Percentiles rank a stretch among this genome's conserved stretches.
These are phyloP conservation scores for Pontoporia blainvillei DNA, from an alignment of 2,113 vertebrate species.

Conservation along the genomic window DNA sequence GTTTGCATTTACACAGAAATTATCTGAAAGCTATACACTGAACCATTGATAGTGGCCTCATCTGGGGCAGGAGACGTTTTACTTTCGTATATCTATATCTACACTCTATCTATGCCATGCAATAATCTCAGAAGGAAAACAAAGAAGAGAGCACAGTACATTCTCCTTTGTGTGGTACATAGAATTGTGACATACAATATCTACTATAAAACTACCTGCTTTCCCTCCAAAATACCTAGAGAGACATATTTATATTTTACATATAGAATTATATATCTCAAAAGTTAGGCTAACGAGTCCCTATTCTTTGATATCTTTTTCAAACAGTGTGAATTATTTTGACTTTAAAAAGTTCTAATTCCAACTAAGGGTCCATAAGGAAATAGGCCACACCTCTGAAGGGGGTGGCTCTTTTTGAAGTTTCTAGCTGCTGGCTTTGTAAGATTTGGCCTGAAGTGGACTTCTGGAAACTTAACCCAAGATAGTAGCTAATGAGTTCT, in stretches of 20 bases:
- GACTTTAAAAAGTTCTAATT: neutral
- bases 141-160: neutral
- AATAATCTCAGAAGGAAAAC: neutral
- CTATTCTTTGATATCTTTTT: neutral
- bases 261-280: neutral
- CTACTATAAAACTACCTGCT: neutral
- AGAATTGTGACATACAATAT: neutral
- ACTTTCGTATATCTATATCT: neutral
- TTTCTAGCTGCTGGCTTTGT: slow-evolving; percentile 28
- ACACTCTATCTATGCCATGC: neutral
- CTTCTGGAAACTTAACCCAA: slow-evolving; percentile 32
- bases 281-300: neutral
- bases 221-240: neutral
- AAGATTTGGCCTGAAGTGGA: slow-evolving; percentile 25
- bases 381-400: neutral
- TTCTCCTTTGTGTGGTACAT: neutral
- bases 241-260: neutral
- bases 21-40: neutral
- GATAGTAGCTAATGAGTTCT: slow-evolving; percentile 8
- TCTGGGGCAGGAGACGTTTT: neutral
- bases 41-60: neutral
- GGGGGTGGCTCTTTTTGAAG: slow-evolving; percentile 1
- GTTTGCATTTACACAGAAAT: neutral
- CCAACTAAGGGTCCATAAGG: neutral
- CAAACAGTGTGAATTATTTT: slow-evolving; percentile 25